Evolutionary conservation across 2,113 vertebrate species (phyloP).

Genomic region (Nannospalax galili): DNA sequence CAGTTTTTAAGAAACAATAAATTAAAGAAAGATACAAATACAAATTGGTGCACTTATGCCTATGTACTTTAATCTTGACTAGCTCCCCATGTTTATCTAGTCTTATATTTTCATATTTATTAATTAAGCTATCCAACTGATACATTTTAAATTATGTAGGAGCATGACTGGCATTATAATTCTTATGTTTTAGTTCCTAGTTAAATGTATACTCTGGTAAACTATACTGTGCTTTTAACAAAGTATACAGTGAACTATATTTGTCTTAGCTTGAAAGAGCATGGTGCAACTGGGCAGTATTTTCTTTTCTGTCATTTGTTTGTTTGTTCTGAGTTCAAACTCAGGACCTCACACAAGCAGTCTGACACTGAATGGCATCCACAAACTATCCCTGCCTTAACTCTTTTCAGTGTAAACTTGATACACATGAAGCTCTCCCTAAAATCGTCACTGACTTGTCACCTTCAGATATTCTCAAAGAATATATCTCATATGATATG

Average conservation of each 20-base stretch:
- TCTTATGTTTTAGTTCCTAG: background rate
- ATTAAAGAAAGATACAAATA: background rate
- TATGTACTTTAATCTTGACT: background rate
- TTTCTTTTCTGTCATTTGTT: background rate
- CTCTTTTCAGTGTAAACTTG: background rate
- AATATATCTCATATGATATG: fast-evolving
- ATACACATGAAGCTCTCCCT: background rate
- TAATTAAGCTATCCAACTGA: background rate
- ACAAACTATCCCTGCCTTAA: background rate
- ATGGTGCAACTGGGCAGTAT: fast-evolving
- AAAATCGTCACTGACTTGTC: background rate
- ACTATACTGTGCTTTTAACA: background rate
- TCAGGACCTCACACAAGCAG: no score
- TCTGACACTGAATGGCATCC: background rate
- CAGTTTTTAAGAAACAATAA: background rate
- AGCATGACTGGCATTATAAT: background rate
- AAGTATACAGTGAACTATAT: background rate
- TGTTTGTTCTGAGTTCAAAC: background rate
- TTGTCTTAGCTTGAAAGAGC: background rate
- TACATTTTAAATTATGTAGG: background rate
- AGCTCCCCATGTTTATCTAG: background rate
- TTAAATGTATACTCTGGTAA: background rate
- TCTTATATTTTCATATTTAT: background rate
- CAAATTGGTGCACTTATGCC: fast-evolving
- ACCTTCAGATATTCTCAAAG: background rate